These are phyloP conservation scores for Urocynchramus pylzowi DNA, from an alignment of 2,113 vertebrate genomes.

Conservation along the genomic window DNA sequence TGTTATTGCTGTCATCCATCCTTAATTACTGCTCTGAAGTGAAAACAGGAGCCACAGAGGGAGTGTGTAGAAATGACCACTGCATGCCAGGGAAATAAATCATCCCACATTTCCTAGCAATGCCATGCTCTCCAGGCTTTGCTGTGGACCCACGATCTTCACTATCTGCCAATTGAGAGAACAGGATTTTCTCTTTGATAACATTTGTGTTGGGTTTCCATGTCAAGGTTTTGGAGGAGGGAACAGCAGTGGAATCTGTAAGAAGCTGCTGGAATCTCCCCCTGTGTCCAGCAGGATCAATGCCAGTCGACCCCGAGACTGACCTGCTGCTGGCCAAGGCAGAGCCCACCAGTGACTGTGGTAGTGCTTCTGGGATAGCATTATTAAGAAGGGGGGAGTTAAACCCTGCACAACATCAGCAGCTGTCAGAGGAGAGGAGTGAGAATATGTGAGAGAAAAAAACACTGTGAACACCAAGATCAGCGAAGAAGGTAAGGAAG, in stretches of 20 bases:
- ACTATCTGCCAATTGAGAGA: background rate
- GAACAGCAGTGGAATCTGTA: background rate
- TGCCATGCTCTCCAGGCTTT: background rate
- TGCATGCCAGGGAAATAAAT: background rate
- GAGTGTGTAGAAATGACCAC: accelerated
- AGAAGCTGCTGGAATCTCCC: background rate
- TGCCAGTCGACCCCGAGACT: accelerated
- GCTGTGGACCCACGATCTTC: background rate
- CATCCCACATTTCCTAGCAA: background rate
- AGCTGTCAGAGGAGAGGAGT: background rate
- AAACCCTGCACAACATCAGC: background rate
- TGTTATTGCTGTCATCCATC: background rate
- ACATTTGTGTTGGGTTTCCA: accelerated
- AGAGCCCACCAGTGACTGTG: accelerated
- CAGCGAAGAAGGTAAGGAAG: background rate
- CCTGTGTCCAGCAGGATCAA: background rate
- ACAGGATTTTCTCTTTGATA: background rate
- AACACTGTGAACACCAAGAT: accelerated
- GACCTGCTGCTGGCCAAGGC: background rate
- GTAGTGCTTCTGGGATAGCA: background rate
- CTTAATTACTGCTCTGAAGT: background rate
- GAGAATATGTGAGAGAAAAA: background rate
- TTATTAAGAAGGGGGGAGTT: background rate
- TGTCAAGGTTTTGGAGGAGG: background rate
- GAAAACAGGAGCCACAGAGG: background rate